These are phyloP conservation scores for Brassicogethes aeneus DNA, from an alignment of 2,888 invertebrate species.

Conservation along the genomic window DNA sequence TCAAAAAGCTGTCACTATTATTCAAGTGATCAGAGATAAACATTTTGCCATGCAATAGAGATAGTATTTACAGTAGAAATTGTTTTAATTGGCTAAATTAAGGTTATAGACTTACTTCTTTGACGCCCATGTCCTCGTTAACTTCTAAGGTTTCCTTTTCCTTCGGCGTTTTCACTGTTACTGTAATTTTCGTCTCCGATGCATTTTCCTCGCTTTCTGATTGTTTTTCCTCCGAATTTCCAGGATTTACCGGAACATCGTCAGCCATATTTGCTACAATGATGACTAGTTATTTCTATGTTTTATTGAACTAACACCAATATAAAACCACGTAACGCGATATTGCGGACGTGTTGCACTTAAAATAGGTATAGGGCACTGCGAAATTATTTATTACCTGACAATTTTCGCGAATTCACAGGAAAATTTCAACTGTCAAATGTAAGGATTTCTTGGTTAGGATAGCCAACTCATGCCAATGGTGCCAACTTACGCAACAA, in stretches of 20 bases:
- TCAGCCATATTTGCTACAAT: conserved; percentile 32
- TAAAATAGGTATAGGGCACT: no score
- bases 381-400: no score
- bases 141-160: conserved; percentile 83
- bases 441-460: not conserved
- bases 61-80: no score
- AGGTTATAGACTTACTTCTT: conserved; percentile 63
- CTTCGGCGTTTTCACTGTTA: conserved; percentile 92
- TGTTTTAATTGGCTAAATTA: conserved; percentile 17
- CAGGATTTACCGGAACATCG: conserved; percentile 30
- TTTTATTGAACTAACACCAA: no score
- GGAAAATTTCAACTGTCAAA: not conserved
- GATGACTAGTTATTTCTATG: conserved; percentile 22
- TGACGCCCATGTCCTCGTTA: conserved; percentile 74
- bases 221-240: conserved; percentile 17
- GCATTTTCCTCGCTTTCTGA: conserved; percentile 15
- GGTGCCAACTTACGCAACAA: no score
- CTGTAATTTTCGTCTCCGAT: conserved; percentile 53
- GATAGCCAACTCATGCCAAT: not conserved
- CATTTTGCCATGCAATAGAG: conserved; percentile 1
- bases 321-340: no score
- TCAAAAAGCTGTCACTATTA: no score
- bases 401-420: no score
- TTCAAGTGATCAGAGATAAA: not conserved
- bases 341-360: no score